These are phyloP conservation scores for Tiliacea citrago DNA, from an alignment of 2,888 invertebrate genomes.

Conservation along the genomic window DNA sequence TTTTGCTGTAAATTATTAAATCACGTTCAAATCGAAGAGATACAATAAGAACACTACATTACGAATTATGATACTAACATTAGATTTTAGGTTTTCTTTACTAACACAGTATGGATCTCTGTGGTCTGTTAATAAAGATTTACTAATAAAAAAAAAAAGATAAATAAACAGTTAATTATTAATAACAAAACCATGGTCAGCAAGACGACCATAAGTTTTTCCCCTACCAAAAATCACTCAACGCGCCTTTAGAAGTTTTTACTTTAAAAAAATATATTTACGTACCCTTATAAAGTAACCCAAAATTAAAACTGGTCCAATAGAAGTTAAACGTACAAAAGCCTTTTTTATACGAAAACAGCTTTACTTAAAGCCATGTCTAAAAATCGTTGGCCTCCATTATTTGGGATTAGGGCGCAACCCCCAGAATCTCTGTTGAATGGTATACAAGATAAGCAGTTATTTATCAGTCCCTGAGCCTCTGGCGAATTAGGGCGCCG, in stretches of 20 bases:
- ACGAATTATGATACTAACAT: too few species aligned
- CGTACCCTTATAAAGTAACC: constrained; percentile 3
- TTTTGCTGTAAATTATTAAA: too few species aligned
- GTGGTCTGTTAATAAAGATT: too few species aligned
- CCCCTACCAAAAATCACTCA: too few species aligned
- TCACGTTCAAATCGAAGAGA: background rate
- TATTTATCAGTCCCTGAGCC: constrained; percentile 69
- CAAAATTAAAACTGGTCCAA: constrained; percentile 27
- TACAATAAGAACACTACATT: too few species aligned
- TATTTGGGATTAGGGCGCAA: constrained; percentile 72
- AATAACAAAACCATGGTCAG: too few species aligned
- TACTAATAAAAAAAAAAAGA: too few species aligned
- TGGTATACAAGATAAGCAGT: constrained; percentile 72
- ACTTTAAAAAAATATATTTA: constrained; percentile 9
- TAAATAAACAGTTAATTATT: too few species aligned
- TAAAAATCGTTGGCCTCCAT: constrained; percentile 70
- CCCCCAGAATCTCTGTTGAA: constrained; percentile 73
- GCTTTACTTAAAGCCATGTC: constrained; percentile 51
- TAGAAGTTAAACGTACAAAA: constrained; percentile 48
- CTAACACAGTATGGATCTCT: too few species aligned
- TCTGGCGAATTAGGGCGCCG: constrained; percentile 26
- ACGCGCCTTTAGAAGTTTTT: background rate
- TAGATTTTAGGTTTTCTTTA: too few species aligned
- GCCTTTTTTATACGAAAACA: constrained; percentile 51
- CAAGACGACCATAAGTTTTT: too few species aligned